phyloP scores from a whole-genome alignment of 30 jellyfish, hydroid and myxozoan genomes.

The Nemopilema nomurai region DNA sequence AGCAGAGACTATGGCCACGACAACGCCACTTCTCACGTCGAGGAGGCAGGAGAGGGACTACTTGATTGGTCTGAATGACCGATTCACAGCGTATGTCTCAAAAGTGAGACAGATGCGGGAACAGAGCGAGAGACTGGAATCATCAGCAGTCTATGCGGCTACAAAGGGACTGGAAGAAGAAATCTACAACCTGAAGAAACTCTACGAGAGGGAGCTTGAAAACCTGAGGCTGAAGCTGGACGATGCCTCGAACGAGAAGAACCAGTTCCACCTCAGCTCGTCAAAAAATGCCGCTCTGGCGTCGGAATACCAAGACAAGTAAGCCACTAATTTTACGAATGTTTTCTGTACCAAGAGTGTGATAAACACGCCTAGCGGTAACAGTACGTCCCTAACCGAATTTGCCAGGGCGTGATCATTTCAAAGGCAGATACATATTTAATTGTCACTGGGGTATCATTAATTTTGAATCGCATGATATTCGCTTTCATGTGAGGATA shows the following conservation, averaged over 20 bases:
- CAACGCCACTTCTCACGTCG: conserved; percentile 66
- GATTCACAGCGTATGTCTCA: conserved; percentile 73
- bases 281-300: conserved; percentile 74
- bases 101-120: conserved; percentile 84
- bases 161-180: conserved; percentile 83
- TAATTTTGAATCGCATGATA: too few relatives aligned
- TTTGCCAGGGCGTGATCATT: background rate
- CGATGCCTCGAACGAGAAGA: conserved; percentile 71
- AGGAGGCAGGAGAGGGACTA: conserved; percentile 66
- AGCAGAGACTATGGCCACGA: conserved; percentile 57
- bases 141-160: conserved; percentile 63
- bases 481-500: too few relatives aligned
- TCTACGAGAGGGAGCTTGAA: conserved; percentile 86
- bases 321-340: background rate
- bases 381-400: background rate
- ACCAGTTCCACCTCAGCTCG: conserved; percentile 70
- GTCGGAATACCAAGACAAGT: conserved; percentile 83
- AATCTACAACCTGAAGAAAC: conserved; percentile 64
- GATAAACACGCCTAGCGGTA: too few relatives aligned
- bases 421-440: background rate
- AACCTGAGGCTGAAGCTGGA: conserved; percentile 68
- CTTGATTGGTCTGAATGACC: conserved; percentile 63
- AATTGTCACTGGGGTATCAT: background rate
- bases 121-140: conserved; percentile 72
- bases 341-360: background rate